These are phyloP conservation scores for Acronicta psi DNA, from an alignment of 2,888 invertebrate species.

Conservation along the genomic window DNA sequence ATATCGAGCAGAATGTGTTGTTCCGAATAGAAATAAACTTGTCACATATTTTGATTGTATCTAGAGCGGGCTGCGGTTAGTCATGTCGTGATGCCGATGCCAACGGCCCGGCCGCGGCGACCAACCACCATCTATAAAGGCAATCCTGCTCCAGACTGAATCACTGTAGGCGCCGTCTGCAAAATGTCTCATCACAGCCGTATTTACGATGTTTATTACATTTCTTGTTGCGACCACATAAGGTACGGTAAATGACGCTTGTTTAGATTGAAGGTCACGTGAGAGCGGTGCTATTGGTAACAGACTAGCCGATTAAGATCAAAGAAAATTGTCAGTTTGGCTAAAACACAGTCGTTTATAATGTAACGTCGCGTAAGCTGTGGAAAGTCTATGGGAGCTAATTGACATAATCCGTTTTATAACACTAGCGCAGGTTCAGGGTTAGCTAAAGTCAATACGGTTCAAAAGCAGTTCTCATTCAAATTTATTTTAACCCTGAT, in stretches of 20 bases:
- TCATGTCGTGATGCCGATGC: conserved; percentile 86
- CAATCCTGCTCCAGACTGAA: conserved; percentile 85
- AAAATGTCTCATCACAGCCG: conserved; percentile 85
- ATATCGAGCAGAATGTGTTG: conserved; percentile 87
- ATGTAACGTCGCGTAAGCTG: conserved; percentile 30
- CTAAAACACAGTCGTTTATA: conserved; percentile 33
- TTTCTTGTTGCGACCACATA: conserved; percentile 59
- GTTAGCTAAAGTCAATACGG: conserved; percentile 22
- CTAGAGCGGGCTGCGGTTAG: conserved; percentile 88
- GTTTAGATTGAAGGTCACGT: conserved; percentile 44
- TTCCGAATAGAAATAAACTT: conserved; percentile 89
- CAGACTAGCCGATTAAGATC: conserved; percentile 43
- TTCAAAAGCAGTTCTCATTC: conserved; percentile 23
- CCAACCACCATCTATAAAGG: conserved; percentile 84
- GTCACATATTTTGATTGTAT: conserved; percentile 89
- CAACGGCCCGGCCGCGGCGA: conserved; percentile 82
- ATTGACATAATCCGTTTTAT: conserved; percentile 15
- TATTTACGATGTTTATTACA: conserved; percentile 73
- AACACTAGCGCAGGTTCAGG: conserved; percentile 32
- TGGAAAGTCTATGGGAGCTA: conserved; percentile 23
- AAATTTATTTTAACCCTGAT: conserved; percentile 31
- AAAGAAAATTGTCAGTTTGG: conserved; percentile 43
- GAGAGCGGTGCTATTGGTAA: conserved; percentile 40
- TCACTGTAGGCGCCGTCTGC: conserved; percentile 88
- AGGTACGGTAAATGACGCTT: conserved; percentile 38